Evolutionary conservation across 2,113 vertebrate species (phyloP).

Genomic region (Gymnocephalus cernua): DNA sequence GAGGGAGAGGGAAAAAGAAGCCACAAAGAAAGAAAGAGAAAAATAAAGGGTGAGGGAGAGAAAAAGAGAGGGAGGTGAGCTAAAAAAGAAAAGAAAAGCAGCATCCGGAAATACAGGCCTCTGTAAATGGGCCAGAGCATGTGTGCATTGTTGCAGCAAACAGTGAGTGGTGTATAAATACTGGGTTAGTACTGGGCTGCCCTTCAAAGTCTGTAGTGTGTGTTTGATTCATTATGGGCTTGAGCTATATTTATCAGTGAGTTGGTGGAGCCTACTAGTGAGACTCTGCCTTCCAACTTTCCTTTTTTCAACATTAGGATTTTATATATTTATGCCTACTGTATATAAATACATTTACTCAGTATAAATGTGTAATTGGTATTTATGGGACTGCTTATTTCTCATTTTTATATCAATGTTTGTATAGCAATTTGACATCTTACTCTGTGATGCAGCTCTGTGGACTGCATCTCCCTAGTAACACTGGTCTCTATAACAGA

Average conservation of each 20-base stretch:
- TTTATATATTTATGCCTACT: conserved; percentile 7
- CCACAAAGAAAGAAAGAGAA: conserved; percentile 38
- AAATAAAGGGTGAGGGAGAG: conserved; percentile 12
- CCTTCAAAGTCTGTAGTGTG: conserved; percentile 68
- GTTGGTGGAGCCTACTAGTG: conserved; percentile 55
- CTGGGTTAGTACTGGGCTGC: conserved; percentile 70
- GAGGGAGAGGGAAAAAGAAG: conserved; percentile 42
- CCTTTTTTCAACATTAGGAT: conserved; percentile 20
- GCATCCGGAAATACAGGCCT: conserved; percentile 68
- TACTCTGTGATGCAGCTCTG: conserved; percentile 79
- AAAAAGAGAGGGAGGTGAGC: conserved; percentile 41
- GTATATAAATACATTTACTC: neutral
- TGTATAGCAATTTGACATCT: conserved; percentile 57
- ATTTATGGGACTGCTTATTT: conserved; percentile 8
- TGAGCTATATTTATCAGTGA: conserved; percentile 74
- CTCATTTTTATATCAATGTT: conserved; percentile 10
- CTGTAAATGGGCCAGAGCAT: conserved; percentile 69
- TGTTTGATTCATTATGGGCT: conserved; percentile 77
- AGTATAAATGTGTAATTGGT: neutral
- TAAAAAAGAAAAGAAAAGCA: conserved; percentile 58
- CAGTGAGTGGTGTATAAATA: conserved; percentile 69
- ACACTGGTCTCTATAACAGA: conserved; percentile 82
- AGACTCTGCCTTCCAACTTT: conserved; percentile 48
- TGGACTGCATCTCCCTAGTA: conserved; percentile 75
- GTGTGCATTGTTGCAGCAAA: conserved; percentile 73